Evolutionary conservation across 2,113 vertebrate species (phyloP).

Genomic region (Suncus etruscus): DNA sequence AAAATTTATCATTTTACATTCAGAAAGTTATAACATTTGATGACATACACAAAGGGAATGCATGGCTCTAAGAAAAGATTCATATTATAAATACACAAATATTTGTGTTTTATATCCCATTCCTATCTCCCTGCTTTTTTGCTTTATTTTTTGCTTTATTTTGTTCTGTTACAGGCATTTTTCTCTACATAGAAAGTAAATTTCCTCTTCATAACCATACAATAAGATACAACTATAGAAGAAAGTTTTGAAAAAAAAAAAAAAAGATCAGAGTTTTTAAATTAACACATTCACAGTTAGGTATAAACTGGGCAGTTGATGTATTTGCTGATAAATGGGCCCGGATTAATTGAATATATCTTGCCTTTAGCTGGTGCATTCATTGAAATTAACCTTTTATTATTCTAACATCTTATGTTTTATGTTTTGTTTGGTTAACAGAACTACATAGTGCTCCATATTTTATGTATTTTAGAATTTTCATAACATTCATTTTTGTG

Average conservation of each 20-base stretch:
- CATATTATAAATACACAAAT: neutral
- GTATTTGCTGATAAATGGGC: neutral
- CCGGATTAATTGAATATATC: neutral
- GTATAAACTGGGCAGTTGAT: constrained; percentile 37
- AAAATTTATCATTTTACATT: neutral
- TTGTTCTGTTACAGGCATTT: constrained; percentile 43
- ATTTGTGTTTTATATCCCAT: neutral
- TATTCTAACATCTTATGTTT: neutral
- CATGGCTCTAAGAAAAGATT: neutral
- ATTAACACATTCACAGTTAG: neutral
- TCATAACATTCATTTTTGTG: neutral
- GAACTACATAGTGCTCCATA: neutral
- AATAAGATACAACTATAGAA: constrained; percentile 34
- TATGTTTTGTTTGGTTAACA: neutral
- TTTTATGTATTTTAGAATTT: constrained; percentile 14
- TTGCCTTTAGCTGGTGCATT: neutral
- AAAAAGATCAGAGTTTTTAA: constrained; percentile 46
- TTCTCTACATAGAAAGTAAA: constrained; percentile 32
- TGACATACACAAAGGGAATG: neutral
- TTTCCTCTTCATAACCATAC: constrained; percentile 39
- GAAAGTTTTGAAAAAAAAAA: constrained; percentile 36
- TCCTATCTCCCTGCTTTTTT: neutral
- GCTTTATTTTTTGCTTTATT: constrained; percentile 46
- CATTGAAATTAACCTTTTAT: neutral
- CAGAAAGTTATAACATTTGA: neutral